Conservation (phyloP, 2,888 invertebrate species). For the Lepas anatifera region DNA sequence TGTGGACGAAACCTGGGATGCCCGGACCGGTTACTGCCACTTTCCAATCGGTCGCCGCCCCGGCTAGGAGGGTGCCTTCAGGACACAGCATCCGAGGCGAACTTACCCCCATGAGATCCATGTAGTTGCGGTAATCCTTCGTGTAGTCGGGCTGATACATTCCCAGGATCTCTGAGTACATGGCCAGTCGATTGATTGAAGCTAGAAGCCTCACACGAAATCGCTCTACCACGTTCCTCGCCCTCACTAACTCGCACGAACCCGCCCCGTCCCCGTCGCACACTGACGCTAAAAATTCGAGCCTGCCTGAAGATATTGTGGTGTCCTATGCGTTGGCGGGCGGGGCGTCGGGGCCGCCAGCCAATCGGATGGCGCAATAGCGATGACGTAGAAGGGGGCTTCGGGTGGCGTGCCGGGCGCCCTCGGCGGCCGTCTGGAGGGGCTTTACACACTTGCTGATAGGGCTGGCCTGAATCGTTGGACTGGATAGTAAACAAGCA, state of each 20-base stretch:
- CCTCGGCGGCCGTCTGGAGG: background rate
- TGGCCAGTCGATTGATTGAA: background rate
- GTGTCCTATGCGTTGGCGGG: conserved; percentile 8
- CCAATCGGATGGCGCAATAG: background rate
- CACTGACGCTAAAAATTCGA: background rate
- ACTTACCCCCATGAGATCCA: conserved; percentile 7
- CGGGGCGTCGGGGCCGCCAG: background rate
- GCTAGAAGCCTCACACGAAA: background rate
- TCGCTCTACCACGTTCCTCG: background rate
- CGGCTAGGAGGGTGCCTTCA: background rate
- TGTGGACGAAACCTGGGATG: conserved; percentile 2
- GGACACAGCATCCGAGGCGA: background rate
- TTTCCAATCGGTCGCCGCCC: conserved; percentile 2
- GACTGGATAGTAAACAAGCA: too few species aligned
- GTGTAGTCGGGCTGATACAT: background rate
- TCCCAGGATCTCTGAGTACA: conserved; percentile 5
- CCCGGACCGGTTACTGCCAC: conserved; percentile 1
- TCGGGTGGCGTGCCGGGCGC: background rate
- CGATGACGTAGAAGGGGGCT: conserved; percentile 6
- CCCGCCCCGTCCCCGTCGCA: background rate
- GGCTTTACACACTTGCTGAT: background rate
- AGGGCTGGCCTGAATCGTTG: too few species aligned
- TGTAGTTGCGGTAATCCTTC: background rate
- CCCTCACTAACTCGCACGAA: background rate
- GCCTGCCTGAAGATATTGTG: background rate